Conservation (phyloP, 1,140 invertebrate species). For the Atta texana region DNA sequence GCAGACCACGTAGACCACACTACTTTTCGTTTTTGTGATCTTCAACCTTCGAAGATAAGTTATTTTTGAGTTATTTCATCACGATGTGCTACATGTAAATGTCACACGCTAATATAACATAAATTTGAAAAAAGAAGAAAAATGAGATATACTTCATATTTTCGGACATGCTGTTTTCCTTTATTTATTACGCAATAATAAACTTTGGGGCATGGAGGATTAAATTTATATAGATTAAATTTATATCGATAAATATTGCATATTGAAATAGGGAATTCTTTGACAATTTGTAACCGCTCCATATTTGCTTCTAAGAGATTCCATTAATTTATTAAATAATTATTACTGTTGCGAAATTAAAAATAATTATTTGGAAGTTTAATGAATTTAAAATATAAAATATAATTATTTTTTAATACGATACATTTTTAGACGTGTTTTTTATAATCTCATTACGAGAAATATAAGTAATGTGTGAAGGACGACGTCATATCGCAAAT, state of each 20-base stretch:
- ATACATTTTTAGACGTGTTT: no score
- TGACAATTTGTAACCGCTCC: not conserved
- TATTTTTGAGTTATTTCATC: not conserved
- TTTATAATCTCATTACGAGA: not conserved
- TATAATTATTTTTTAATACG: not conserved
- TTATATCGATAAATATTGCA: not conserved
- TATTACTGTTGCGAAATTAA: not conserved
- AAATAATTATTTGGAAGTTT: not conserved
- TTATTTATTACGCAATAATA: conserved; percentile 11
- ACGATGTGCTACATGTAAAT: conserved; percentile 31
- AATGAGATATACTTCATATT: conserved; percentile 9
- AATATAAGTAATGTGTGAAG: not conserved
- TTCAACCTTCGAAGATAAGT: conserved; percentile 38
- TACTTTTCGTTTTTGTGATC: conserved; percentile 39
- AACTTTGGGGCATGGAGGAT: not conserved
- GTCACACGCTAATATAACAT: not conserved
- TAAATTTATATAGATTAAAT: conserved; percentile 1
- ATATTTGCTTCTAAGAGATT: not conserved
- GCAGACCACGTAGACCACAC: conserved; percentile 17
- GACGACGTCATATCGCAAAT: not conserved
- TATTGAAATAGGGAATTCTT: not conserved
- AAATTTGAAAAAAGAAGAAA: not conserved
- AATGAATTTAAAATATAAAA: not conserved
- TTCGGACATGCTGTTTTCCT: not conserved
- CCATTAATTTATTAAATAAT: not conserved